Percentiles rank a stretch among this genome's conserved stretches.
Evolutionary conservation across 2,113 vertebrate species (phyloP).

Genomic region (Pseudolaguvia tuberculata): DNA sequence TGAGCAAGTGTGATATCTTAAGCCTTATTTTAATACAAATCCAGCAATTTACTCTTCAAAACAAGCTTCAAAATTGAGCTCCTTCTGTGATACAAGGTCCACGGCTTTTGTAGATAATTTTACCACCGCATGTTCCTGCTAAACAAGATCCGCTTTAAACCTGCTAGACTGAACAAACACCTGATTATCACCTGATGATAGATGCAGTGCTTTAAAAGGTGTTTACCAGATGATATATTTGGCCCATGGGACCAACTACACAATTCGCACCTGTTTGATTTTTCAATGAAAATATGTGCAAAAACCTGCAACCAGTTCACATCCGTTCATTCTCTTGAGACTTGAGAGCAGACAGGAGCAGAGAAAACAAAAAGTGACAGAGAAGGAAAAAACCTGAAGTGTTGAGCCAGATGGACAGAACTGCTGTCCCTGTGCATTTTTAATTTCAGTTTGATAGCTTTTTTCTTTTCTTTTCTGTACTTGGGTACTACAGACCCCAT

Average conservation of each 20-base stretch:
- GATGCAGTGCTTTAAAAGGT: neutral
- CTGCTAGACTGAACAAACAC: neutral
- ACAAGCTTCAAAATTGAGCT: constrained; percentile 53
- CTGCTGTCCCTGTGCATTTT: constrained; percentile 91
- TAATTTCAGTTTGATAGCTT: constrained; percentile 94
- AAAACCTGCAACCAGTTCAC: constrained; percentile 38
- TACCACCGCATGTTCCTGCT: constrained; percentile 27
- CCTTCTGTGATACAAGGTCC: constrained; percentile 52
- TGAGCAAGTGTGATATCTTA: constrained; percentile 49
- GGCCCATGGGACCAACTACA: constrained; percentile 20
- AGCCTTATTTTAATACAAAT: constrained; percentile 66
- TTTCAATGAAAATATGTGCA: constrained; percentile 33
- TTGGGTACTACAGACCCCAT: constrained; percentile 88
- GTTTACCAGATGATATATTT: neutral
- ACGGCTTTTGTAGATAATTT: constrained; percentile 55
- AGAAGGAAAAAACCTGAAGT: constrained; percentile 30
- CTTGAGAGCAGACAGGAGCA: constrained; percentile 22
- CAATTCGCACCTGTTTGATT: constrained; percentile 28
- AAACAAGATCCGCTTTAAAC: neutral
- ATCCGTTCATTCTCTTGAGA: constrained; percentile 50
- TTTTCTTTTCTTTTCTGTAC: constrained; percentile 77
- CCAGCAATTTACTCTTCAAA: constrained; percentile 62
- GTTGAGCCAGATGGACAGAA: constrained; percentile 91
- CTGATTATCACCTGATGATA: neutral
- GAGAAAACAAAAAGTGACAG: constrained; percentile 7